phyloP scores from a whole-genome alignment of 2,113 vertebrate species.

The Mugil cephalus region DNA sequence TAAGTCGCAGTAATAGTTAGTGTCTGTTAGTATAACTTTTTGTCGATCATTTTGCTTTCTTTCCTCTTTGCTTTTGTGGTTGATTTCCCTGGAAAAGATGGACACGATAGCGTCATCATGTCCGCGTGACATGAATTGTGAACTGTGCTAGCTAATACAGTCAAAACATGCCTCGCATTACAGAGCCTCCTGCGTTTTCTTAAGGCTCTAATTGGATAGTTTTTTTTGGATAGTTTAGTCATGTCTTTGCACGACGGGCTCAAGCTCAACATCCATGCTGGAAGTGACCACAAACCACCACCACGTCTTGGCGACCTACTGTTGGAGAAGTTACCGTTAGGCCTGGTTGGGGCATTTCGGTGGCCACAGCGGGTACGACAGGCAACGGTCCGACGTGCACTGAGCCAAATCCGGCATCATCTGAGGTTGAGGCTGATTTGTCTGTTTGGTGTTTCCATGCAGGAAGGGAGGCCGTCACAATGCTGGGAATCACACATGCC shows the following conservation, averaged over 20 bases:
- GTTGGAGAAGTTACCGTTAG: conserved; percentile 15
- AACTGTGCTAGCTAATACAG: not conserved
- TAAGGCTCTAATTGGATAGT: conserved; percentile 19
- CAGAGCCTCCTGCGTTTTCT: conserved; percentile 1
- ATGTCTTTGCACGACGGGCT: conserved; percentile 36
- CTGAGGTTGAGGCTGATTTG: conserved; percentile 55
- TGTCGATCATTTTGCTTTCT: no score
- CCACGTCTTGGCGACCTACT: not conserved
- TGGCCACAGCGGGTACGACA: conserved; percentile 28
- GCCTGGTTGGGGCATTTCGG: conserved; percentile 26
- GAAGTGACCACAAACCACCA: conserved; percentile 55
- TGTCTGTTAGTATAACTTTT: no score
- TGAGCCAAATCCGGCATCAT: conserved; percentile 42
- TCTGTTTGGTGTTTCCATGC: conserved; percentile 46
- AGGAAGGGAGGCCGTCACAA: conserved; percentile 43
- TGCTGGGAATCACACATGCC: conserved; percentile 41
- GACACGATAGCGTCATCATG: no score
- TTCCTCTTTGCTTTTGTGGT: no score
- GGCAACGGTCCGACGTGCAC: conserved; percentile 21
- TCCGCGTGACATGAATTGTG: not conserved
- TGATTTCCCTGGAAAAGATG: no score
- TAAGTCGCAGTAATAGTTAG: no score
- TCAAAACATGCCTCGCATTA: not conserved
- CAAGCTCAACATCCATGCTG: conserved; percentile 27
- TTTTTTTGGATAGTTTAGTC: conserved; percentile 20